These are phyloP conservation scores for Agrilus mali DNA, from an alignment of 2,888 invertebrate genomes.

Conservation along the genomic window DNA sequence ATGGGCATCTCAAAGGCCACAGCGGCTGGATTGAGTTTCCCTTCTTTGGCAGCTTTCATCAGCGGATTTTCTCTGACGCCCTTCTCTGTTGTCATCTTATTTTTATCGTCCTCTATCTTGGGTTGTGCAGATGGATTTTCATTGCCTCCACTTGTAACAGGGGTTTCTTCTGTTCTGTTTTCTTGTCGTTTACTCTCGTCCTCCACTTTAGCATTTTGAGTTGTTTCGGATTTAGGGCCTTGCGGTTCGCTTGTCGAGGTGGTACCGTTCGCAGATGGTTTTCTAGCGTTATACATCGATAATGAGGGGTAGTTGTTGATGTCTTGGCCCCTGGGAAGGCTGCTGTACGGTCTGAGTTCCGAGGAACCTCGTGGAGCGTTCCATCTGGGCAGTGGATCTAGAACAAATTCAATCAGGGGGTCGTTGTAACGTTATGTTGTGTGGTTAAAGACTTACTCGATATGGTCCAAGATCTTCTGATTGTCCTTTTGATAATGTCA, in stretches of 20 bases:
- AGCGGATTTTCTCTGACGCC: slow-evolving; percentile 25
- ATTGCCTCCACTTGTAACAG: not conserved
- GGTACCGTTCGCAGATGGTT: slow-evolving; percentile 10
- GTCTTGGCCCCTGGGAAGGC: slow-evolving; percentile 44
- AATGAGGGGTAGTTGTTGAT: slow-evolving; percentile 32
- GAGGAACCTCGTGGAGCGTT: slow-evolving; percentile 38
- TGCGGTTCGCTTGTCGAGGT: slow-evolving; percentile 11
- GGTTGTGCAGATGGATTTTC: slow-evolving; percentile 2
- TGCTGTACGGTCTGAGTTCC: slow-evolving; percentile 45
- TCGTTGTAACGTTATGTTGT: not conserved
- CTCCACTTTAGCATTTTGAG: slow-evolving; percentile 28
- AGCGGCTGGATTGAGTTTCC: slow-evolving; percentile 8
- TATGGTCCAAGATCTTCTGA: slow-evolving; percentile 59
- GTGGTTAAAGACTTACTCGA: slow-evolving; percentile 41
- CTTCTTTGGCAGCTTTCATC: slow-evolving; percentile 22
- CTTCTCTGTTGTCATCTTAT: slow-evolving; percentile 8
- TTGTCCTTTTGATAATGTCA: slow-evolving; percentile 52
- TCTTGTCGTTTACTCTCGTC: slow-evolving; percentile 23
- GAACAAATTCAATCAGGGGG: slow-evolving; percentile 8
- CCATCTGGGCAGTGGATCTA: slow-evolving; percentile 44
- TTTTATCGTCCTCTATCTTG: slow-evolving; percentile 2
- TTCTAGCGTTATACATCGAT: slow-evolving; percentile 18
- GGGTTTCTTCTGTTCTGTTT: not conserved
- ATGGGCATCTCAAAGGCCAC: slow-evolving; percentile 8
- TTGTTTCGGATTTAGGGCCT: slow-evolving; percentile 18